Conservation (phyloP, 2,797 vertebrate species). For the Dallia pectoralis region DNA sequence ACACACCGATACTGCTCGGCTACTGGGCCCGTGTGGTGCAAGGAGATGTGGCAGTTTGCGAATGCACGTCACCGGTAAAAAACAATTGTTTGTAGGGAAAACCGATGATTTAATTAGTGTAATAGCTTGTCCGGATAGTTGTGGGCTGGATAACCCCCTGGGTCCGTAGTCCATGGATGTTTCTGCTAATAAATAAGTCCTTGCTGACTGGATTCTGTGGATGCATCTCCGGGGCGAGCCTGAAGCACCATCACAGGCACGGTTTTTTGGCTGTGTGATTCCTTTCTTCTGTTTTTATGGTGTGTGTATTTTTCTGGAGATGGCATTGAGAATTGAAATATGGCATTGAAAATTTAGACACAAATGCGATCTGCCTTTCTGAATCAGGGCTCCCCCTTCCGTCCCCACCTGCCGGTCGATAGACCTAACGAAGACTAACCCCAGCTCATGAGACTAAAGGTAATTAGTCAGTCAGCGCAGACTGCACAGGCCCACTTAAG, state of each 20-base stretch:
- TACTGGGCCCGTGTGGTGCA: not conserved
- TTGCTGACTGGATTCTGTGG: not conserved
- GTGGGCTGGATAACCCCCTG: not conserved
- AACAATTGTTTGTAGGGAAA: slow-evolving; percentile 20
- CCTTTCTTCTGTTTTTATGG: not conserved
- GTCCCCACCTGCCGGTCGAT: not conserved
- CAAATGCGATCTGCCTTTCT: no score
- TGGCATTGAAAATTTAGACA: no score
- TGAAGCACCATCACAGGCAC: not conserved
- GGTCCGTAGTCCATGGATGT: not conserved
- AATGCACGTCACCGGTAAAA: slow-evolving; percentile 21
- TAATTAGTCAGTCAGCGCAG: slow-evolving; percentile 62
- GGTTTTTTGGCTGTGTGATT: not conserved
- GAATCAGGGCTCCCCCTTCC: not conserved
- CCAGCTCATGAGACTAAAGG: slow-evolving; percentile 24
- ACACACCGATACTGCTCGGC: slow-evolving; percentile 10
- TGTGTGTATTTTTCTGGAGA: not conserved
- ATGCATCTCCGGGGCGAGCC: not conserved
- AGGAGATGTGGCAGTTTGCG: not conserved
- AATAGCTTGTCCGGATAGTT: not conserved
- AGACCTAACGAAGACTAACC: not conserved
- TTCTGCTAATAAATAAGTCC: not conserved
- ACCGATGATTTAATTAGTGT: not conserved
- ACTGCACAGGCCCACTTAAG: slow-evolving; percentile 51
- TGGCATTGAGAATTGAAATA: not conserved